Base-by-base conservation (phyloP, 2,888 invertebrate genomes). In the Scaptodrosophila latifasciaeformis region DNA sequence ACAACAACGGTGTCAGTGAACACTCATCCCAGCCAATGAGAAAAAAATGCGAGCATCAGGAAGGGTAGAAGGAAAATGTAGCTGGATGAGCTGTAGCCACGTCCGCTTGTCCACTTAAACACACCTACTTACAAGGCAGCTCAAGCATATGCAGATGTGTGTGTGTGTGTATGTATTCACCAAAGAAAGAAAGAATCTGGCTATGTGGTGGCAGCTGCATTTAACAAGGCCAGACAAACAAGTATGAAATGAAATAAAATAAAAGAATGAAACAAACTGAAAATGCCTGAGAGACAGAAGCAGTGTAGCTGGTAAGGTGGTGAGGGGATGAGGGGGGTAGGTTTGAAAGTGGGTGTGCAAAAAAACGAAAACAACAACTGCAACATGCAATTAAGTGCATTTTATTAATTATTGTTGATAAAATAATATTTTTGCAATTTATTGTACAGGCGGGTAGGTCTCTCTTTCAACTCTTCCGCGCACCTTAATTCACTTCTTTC, bases 401-500 rank as follows among this genome's bases (percentile, higher is more conserved):
- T 76, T 76, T 80, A 78, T 78, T 78, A 80, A 78, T 78, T 78
- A 78, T 78, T 76, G 78, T 74, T 76, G 78, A 78, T 80, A 80
- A 80, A 80, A 76, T 78, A 80, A 78, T 78, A 77, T 77, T 78
- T 78, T 74, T 63, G 72, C 75, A 74, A 77, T 77, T 80, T 77
- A 80, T 77, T 72, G 71, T 75, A 58, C 58, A 59, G 58, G 61
- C 60, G 63, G 55, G 30, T 29, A 6, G 2, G 9, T 7, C 10
- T 3, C 2, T 5, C 27, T 7, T 12, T 24, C 35, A 35, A 15
- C n/a, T n/a, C n/a, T n/a, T n/a, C n/a, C n/a, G n/a, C n/a, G n/a
- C n/a, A n/a, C n/a, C n/a, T n/a, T n/a, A n/a, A n/a, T n/a, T n/a
- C n/a, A n/a, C n/a, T n/a, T n/a, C n/a, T n/a, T n/a, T n/a, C n/a